A percentile compares a stretch with the other conserved stretches of the same genome.
Evolutionary conservation across 2,113 vertebrate species (phyloP).

Genomic region (Atherinomorus stipes): DNA sequence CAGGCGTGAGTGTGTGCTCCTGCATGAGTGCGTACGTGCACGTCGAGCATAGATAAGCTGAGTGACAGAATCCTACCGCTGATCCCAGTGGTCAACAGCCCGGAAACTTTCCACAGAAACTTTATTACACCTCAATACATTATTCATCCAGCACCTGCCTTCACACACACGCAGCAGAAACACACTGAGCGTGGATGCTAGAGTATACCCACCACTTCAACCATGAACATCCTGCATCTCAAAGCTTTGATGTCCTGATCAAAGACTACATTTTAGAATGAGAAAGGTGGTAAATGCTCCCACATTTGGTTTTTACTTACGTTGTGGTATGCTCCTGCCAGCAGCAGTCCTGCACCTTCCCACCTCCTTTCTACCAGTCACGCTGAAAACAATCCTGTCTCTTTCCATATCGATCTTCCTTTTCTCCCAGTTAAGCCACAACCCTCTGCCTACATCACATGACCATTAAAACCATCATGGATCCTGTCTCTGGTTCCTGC

Average conservation of each 20-base stretch:
- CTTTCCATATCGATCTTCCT: neutral
- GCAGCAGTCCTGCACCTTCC: neutral
- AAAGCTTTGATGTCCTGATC: neutral
- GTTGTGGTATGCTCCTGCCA: neutral
- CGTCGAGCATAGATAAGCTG: slow-evolving; percentile 49
- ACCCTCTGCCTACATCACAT: neutral
- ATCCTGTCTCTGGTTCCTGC: slow-evolving; percentile 29
- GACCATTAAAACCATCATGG: slow-evolving; percentile 2
- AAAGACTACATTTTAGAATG: slow-evolving; percentile 9
- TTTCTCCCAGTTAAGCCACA: neutral
- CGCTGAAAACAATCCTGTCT: neutral
- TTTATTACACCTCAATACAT: slow-evolving; percentile 66
- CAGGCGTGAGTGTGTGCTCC: neutral
- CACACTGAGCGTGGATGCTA: too few relatives aligned
- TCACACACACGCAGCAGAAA: slow-evolving; percentile 15
- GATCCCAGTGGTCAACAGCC: slow-evolving; percentile 72
- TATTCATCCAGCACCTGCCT: slow-evolving; percentile 58
- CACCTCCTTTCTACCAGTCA: neutral
- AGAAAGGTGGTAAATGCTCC: neutral
- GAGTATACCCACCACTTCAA: too few relatives aligned
- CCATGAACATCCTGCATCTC: neutral
- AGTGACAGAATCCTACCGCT: slow-evolving; percentile 59
- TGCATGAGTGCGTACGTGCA: neutral
- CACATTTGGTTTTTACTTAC: slow-evolving; percentile 44
- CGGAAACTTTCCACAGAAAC: slow-evolving; percentile 61